Percentiles rank a stretch among this genome's conserved stretches.
These are phyloP conservation scores for Polydesmus complanatus DNA, from an alignment of 2,888 invertebrate species.

Conservation along the genomic window DNA sequence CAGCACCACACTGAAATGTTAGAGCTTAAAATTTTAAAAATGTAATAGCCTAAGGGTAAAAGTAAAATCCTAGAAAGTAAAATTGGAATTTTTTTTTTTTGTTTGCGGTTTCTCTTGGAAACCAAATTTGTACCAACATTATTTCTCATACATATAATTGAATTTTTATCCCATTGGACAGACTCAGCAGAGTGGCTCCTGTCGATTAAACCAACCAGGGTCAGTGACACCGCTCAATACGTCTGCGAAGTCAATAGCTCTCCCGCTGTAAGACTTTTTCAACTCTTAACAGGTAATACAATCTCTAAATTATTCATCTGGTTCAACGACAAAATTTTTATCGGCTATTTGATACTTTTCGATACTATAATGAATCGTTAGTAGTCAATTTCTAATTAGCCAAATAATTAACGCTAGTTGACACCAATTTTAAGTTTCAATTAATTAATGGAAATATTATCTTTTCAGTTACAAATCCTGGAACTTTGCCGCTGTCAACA, in stretches of 20 bases:
- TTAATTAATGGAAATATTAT: neutral
- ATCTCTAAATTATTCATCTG: too few species aligned
- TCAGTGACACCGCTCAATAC: slow-evolving; percentile 61
- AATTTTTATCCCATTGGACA: slow-evolving; percentile 26
- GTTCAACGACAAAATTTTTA: too few species aligned
- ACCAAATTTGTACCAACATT: too few species aligned
- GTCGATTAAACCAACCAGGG: slow-evolving; percentile 53
- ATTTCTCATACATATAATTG: neutral
- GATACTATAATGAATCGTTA: too few species aligned
- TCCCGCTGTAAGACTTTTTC: slow-evolving; percentile 62
- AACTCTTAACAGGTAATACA: slow-evolving; percentile 52
- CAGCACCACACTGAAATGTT: too few species aligned
- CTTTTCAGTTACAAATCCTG: neutral
- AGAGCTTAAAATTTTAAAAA: too few species aligned
- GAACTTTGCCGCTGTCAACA: slow-evolving; percentile 3
- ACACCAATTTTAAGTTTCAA: neutral
- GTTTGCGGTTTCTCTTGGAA: too few species aligned
- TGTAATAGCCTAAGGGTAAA: too few species aligned
- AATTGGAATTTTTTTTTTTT: too few species aligned
- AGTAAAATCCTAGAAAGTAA: too few species aligned
- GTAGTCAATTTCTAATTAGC: too few species aligned
- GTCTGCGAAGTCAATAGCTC: slow-evolving; percentile 70
- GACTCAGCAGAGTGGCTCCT: slow-evolving; percentile 77
- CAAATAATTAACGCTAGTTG: neutral
- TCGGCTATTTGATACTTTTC: too few species aligned